Percentiles rank a stretch among this genome's conserved stretches.
Conservation (phyloP, 2,888 invertebrate species). For the Chymomyza procnemis region DNA sequence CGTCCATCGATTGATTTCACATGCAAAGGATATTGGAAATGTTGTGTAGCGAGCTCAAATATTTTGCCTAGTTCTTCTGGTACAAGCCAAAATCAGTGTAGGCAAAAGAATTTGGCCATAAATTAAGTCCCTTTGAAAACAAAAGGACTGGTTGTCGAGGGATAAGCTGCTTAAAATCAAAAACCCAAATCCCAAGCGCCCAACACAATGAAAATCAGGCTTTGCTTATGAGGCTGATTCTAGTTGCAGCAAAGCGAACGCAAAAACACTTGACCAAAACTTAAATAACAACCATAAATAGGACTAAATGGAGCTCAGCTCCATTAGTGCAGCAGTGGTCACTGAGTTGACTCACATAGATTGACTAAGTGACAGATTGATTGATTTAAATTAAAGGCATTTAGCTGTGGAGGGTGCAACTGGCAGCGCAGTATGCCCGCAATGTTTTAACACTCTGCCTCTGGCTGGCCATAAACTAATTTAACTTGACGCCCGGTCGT, state of each 20-base stretch:
- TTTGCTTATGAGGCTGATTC: not conserved
- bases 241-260: not conserved
- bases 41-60: too few relatives aligned
- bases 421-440: not conserved
- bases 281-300: slow-evolving; percentile 42
- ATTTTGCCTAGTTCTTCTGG: too few relatives aligned
- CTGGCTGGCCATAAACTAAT: slow-evolving; percentile 3
- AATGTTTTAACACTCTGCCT: slow-evolving; percentile 26
- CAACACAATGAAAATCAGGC: slow-evolving; percentile 35
- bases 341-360: slow-evolving; percentile 38
- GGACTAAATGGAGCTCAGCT: not conserved
- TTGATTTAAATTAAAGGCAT: slow-evolving; percentile 72
- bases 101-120: slow-evolving; percentile 47
- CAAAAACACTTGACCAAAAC: slow-evolving; percentile 22
- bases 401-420: slow-evolving; percentile 35
- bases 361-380: slow-evolving; percentile 46
- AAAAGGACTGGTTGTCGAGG: slow-evolving; percentile 37
- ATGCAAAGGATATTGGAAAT: slow-evolving; percentile 43
- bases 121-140: slow-evolving; percentile 67
- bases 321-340: not conserved
- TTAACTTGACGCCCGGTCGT: slow-evolving; percentile 2
- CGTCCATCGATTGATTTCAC: slow-evolving; percentile 49
- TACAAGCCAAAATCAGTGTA: not conserved
- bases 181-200: slow-evolving; percentile 23
- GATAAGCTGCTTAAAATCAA: slow-evolving; percentile 57